These are phyloP conservation scores for Gobionotothen gibberifrons DNA, from an alignment of 2,797 vertebrate genomes.

Conservation along the genomic window DNA sequence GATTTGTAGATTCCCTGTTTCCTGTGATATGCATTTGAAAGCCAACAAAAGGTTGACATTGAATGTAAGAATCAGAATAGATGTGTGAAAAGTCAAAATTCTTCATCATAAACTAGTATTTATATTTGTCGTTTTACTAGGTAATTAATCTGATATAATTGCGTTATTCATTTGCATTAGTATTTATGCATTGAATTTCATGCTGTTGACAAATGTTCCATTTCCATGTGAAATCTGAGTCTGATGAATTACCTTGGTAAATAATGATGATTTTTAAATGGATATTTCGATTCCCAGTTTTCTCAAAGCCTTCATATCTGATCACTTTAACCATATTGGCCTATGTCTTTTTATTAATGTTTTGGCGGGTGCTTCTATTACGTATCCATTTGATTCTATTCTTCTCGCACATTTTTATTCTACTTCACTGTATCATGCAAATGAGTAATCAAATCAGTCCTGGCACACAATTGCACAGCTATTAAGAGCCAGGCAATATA, in stretches of 20 bases:
- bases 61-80: constrained; percentile 7
- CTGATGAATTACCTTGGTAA: constrained; percentile 44
- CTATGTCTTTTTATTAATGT: constrained; percentile 14
- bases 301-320: constrained; percentile 2
- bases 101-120: constrained; percentile 22
- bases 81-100: constrained; percentile 12
- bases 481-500: not conserved
- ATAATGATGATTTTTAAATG: constrained; percentile 48
- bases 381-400: constrained; percentile 26
- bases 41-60: not conserved
- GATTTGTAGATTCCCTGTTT: not conserved
- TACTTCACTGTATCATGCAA: not conserved
- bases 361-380: not conserved
- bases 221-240: constrained; percentile 34
- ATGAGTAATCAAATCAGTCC: not conserved
- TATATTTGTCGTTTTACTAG: constrained; percentile 28
- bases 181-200: constrained; percentile 41
- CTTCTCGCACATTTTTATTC: not conserved
- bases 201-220: constrained; percentile 38
- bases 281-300: constrained; percentile 25
- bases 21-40: not conserved
- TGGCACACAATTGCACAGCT: not conserved
- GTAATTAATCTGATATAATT: constrained; percentile 50
- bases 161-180: constrained; percentile 37
- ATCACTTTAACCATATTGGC: constrained; percentile 28